Conservation (phyloP, 2,797 vertebrate genomes). For the Chiloscyllium punctatum region DNA sequence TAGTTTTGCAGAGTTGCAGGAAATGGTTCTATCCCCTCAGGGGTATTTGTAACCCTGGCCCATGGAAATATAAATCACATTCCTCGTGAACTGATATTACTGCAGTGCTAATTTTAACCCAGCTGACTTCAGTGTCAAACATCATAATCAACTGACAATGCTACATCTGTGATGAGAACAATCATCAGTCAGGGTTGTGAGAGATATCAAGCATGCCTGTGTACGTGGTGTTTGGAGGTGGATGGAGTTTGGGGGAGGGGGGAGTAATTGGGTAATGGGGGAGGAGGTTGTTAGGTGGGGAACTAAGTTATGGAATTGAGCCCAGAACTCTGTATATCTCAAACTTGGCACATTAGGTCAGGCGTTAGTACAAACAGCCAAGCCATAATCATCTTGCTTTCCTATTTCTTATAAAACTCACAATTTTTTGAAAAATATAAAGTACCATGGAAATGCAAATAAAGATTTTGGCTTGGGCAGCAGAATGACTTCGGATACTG, state of each 20-base stretch:
- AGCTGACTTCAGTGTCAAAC: conserved; percentile 35
- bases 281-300: neutral
- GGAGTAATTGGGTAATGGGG: neutral
- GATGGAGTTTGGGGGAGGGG: neutral
- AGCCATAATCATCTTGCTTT: conserved; percentile 22
- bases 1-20: conserved; percentile 50
- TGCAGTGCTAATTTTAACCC: conserved; percentile 35
- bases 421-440: neutral
- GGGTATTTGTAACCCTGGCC: conserved; percentile 43
- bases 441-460: neutral
- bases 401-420: neutral
- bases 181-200: neutral
- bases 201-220: neutral
- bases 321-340: neutral
- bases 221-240: neutral
- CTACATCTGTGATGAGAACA: conserved; percentile 18
- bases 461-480: neutral
- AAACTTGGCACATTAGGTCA: neutral
- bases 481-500: neutral
- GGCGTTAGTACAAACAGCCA: neutral
- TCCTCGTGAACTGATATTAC: conserved; percentile 26
- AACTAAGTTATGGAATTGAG: neutral
- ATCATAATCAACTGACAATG: conserved; percentile 36
- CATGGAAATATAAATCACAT: conserved; percentile 42
- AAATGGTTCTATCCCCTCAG: conserved; percentile 45